These are phyloP conservation scores for Acanthosepion pharaonis DNA, from an alignment of 2,888 invertebrate species.

Conservation along the genomic window DNA sequence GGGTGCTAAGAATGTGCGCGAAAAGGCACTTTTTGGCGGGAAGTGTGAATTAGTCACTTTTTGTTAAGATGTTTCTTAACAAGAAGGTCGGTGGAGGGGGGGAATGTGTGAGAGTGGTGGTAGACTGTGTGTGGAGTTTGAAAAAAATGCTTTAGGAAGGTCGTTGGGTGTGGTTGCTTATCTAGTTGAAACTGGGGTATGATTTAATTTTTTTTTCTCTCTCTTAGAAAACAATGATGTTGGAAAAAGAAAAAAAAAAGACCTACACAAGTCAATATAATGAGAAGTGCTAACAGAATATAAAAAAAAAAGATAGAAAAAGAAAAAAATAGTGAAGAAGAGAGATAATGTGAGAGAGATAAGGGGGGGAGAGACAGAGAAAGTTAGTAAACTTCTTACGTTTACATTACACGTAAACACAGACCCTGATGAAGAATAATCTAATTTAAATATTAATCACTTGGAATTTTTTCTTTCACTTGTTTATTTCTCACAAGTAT, in stretches of 20 bases:
- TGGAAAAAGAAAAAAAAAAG: neutral
- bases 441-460: no score
- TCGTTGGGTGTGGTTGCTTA: neutral
- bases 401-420: no score
- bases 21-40: neutral
- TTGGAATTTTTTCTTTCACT: no score
- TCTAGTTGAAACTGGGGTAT: neutral
- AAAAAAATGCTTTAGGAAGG: neutral
- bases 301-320: neutral
- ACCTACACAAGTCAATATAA: neutral
- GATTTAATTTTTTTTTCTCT: neutral
- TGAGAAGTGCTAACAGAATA: neutral
- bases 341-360: no score
- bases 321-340: no score
- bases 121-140: fast-evolving
- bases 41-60: constrained; percentile 1
- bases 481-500: no score
- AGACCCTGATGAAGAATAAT: no score
- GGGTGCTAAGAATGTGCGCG: neutral
- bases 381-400: no score
- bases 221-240: neutral
- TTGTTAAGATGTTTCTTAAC: neutral
- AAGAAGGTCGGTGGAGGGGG: neutral
- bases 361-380: neutral
- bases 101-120: neutral